phyloP scores from a whole-genome alignment of 2,797 vertebrate genomes.

The Molossus molossus region DNA sequence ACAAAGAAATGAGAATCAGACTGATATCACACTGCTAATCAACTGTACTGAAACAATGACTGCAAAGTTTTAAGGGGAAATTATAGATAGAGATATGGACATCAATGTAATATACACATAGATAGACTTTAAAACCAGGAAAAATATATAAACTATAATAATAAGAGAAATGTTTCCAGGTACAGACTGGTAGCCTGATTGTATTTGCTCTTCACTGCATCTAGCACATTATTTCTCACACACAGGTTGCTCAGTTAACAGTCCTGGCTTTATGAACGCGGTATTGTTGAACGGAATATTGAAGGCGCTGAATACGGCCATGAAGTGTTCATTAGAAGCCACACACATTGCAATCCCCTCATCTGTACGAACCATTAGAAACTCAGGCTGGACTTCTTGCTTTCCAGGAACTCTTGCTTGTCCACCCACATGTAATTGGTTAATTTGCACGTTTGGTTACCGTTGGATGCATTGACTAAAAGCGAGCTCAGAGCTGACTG shows the following conservation, averaged over 20 bases:
- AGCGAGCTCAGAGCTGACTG: neutral
- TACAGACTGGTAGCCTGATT: neutral
- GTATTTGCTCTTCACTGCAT: neutral
- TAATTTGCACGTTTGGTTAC: neutral
- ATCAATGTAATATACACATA: neutral
- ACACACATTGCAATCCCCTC: neutral
- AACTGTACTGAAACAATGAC: neutral
- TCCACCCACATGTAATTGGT: neutral
- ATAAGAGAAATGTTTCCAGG: neutral
- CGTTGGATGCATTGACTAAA: neutral
- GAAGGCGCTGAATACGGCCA: neutral
- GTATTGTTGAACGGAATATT: neutral
- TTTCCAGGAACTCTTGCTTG: slow-evolving; percentile 6
- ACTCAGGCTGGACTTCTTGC: neutral
- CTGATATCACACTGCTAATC: neutral
- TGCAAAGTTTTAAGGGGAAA: neutral
- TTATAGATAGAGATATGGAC: neutral
- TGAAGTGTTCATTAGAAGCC: neutral
- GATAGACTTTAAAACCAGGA: neutral
- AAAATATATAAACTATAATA: neutral
- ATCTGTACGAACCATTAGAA: neutral
- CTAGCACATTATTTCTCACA: neutral
- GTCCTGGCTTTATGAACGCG: neutral
- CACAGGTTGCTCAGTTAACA: neutral
- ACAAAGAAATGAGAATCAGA: neutral